These are phyloP conservation scores for Marcusenius ussheri DNA, from an alignment of 2,113 vertebrate species.

Conservation along the genomic window DNA sequence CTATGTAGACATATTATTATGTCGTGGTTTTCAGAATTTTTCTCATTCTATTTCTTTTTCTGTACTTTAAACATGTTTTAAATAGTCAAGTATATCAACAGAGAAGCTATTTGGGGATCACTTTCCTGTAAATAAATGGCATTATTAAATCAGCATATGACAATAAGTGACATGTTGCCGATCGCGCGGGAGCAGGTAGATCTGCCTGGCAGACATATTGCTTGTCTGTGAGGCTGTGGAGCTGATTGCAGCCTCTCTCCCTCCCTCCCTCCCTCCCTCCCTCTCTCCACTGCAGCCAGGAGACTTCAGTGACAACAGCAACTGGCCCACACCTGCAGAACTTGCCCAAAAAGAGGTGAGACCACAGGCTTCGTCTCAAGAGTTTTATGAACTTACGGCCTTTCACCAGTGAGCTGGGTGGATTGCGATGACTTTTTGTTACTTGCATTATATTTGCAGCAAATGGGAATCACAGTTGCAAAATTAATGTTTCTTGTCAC, in stretches of 20 bases:
- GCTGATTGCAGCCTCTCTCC: not conserved
- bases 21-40: not conserved
- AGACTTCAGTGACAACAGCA: slow-evolving; percentile 85
- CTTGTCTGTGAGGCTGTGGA: not conserved
- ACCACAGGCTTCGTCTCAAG: not conserved
- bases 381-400: not conserved
- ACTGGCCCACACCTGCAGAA: slow-evolving; percentile 93
- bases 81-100: not conserved
- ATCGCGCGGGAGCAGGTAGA: not conserved
- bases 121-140: not conserved
- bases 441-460: not conserved
- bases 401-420: not conserved
- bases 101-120: not conserved
- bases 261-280: not conserved
- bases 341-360: slow-evolving; percentile 80
- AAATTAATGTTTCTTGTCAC: not conserved
- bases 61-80: not conserved
- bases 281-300: slow-evolving; percentile 60
- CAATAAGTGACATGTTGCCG: not conserved
- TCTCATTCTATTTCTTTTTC: not conserved
- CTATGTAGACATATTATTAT: not conserved
- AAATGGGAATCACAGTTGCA: not conserved
- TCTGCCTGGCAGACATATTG: not conserved
- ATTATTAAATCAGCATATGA: not conserved
- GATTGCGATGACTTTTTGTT: not conserved